Evolutionary conservation across 2,797 vertebrate genomes (phyloP).

Genomic region (Heteromormyrus szaboi): DNA sequence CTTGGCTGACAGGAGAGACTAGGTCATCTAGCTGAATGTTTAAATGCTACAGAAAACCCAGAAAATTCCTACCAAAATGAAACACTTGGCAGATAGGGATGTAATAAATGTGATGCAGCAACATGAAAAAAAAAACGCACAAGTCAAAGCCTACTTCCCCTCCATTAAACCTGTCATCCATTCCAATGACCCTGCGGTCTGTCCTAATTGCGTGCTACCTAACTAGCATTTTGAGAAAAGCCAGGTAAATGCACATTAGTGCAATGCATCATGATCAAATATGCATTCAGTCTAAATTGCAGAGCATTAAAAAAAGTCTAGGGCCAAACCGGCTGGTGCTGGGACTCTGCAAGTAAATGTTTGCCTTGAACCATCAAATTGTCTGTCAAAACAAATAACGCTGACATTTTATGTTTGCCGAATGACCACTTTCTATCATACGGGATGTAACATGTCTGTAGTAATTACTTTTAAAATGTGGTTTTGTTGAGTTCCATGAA

Average conservation of each 20-base stretch:
- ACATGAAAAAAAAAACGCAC: not conserved
- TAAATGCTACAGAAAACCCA: not conserved
- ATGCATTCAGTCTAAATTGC: not conserved
- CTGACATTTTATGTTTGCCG: not conserved
- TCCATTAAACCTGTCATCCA: not conserved
- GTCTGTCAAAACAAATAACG: not conserved
- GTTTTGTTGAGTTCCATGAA: not conserved
- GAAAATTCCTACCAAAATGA: not conserved
- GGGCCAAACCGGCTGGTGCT: not conserved
- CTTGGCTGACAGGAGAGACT: not conserved
- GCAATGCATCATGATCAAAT: not conserved
- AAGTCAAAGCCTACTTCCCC: not conserved
- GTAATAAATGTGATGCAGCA: not conserved
- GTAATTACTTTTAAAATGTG: not conserved
- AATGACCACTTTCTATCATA: not conserved
- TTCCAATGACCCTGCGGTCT: not conserved
- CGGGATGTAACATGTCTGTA: not conserved
- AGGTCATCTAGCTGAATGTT: not conserved
- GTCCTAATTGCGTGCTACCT: not conserved
- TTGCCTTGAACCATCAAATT: not conserved
- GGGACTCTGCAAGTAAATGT: not conserved
- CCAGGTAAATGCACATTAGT: not conserved
- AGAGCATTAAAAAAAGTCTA: not conserved
- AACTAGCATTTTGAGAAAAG: not conserved
- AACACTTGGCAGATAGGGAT: not conserved